Percentiles rank a stretch among this genome's conserved stretches.
Conservation (phyloP, 2,888 invertebrate genomes). For the Pollenia angustigena region DNA sequence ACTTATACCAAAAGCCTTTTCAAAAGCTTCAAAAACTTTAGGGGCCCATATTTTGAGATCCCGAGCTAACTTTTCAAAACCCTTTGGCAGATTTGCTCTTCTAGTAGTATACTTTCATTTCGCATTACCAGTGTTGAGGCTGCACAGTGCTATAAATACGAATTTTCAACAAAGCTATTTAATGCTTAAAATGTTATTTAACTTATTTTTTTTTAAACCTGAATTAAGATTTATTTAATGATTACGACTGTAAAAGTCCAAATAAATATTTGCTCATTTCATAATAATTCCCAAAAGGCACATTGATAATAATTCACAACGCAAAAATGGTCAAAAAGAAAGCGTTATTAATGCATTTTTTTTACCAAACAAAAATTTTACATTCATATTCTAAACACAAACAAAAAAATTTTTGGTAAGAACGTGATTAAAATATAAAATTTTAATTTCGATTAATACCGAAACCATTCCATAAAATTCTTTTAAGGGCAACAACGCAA, state of each 20-base stretch:
- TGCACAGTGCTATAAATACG: too few species aligned
- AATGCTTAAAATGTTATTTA: neutral
- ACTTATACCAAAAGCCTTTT: too few species aligned
- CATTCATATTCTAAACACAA: neutral
- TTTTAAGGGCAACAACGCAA: slow-evolving; percentile 28
- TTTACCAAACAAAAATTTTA: neutral
- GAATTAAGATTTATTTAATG: neutral
- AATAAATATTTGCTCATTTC: slow-evolving; percentile 24
- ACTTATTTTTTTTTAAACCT: neutral
- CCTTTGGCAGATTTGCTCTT: too few species aligned
- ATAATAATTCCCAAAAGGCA: slow-evolving; percentile 27
- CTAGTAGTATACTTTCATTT: too few species aligned
- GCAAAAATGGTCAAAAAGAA: slow-evolving; percentile 52
- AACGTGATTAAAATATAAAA: slow-evolving; percentile 37
- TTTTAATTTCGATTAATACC: neutral
- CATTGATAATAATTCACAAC: neutral
- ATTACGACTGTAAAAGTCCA: neutral
- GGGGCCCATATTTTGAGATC: too few species aligned
- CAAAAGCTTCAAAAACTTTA: too few species aligned
- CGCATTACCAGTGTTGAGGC: too few species aligned
- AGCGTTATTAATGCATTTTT: slow-evolving; percentile 21
- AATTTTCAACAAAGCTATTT: too few species aligned
- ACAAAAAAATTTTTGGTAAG: slow-evolving; percentile 3
- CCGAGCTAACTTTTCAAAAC: too few species aligned
- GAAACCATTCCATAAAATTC: neutral